phyloP scores from a whole-genome alignment of 2,113 vertebrate species.

The Rattus norvegicus region GRCr8 NC_086019.1:74599001-74599500 shows the following conservation, averaged over 20 bases:
- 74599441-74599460: not conserved
- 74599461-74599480: not conserved
- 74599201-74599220: not conserved
- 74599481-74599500: not conserved
- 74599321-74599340: not conserved
- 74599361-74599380: not conserved
- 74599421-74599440: not conserved
- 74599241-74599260: not conserved
- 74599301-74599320: not conserved
- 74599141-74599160: not conserved
- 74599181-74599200: not conserved
- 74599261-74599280: not conserved
- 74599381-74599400: not conserved
- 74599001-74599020: too few species aligned
- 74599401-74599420: not conserved
- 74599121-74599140: too few species aligned
- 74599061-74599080: too few species aligned
- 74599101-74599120: too few species aligned
- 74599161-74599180: not conserved
- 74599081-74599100: too few species aligned
- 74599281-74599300: not conserved
- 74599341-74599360: not conserved
- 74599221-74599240: not conserved
- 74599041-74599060: too few species aligned
- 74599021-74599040: too few species aligned